Conservation (phyloP, 2,113 vertebrate species). For the Sphyrna mokarran region DNA sequence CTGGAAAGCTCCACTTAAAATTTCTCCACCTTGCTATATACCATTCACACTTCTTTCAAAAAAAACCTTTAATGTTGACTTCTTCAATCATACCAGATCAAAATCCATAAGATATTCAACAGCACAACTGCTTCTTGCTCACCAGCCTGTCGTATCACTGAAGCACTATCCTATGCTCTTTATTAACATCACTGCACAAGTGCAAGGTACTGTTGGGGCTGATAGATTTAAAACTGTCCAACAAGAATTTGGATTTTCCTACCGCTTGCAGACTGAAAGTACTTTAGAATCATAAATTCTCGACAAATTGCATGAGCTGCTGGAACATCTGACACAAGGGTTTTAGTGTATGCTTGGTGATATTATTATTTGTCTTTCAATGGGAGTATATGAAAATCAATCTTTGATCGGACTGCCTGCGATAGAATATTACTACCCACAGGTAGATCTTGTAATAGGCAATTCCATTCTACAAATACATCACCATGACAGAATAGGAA, state of each 20-base stretch:
- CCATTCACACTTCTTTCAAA: background rate
- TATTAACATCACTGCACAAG: background rate
- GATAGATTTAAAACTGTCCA: background rate
- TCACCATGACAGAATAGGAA: background rate
- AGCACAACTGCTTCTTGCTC: background rate
- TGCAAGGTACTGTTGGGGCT: background rate
- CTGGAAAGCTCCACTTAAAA: background rate
- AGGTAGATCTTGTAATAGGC: background rate
- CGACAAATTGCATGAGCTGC: background rate
- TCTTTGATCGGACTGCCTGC: background rate
- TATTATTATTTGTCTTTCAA: conserved; percentile 20
- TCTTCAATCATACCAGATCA: background rate
- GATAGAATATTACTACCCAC: background rate
- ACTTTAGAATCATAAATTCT: background rate
- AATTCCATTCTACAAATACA: background rate
- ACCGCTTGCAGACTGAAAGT: background rate
- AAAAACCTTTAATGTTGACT: background rate
- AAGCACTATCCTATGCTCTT: background rate
- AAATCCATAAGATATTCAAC: too few species aligned
- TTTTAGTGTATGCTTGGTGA: conserved; percentile 6
- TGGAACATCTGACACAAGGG: background rate
- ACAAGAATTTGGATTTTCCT: background rate
- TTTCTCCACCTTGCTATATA: background rate
- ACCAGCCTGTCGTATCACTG: background rate
- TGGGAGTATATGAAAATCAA: conserved; percentile 12